A percentile compares a stretch with the other conserved stretches of the same genome.
Conservation (phyloP, 2,888 invertebrate genomes). For the Erpobdella octoculata region DNA sequence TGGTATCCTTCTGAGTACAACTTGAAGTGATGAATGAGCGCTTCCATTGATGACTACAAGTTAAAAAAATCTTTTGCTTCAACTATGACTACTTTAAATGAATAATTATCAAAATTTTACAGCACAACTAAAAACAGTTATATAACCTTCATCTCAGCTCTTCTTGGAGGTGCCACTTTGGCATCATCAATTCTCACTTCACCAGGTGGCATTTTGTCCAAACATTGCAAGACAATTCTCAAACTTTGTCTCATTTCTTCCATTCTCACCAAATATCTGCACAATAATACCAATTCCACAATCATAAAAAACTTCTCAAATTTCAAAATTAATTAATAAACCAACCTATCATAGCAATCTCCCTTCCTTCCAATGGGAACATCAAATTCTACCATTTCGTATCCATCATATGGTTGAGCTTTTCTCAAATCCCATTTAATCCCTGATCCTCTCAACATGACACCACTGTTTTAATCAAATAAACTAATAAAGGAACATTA, state of each 20-base stretch:
- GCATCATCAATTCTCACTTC: slow-evolving; percentile 89
- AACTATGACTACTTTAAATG: background rate
- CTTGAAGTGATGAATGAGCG: slow-evolving; percentile 95
- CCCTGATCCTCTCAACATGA: slow-evolving; percentile 94
- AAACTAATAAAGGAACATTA: too few species aligned
- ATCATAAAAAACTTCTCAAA: background rate
- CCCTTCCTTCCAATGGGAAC: slow-evolving; percentile 89
- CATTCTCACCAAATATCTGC: slow-evolving; percentile 68
- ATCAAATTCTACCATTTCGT: slow-evolving; percentile 86
- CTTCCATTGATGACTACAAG: slow-evolving; percentile 71
- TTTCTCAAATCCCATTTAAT: slow-evolving; percentile 98
- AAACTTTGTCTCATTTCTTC: slow-evolving; percentile 80
- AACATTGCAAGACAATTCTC: slow-evolving; percentile 85
- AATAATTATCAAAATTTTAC: background rate
- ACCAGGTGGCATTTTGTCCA: slow-evolving; percentile 93
- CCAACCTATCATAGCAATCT: slow-evolving; percentile 87
- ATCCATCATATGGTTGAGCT: slow-evolving; percentile 91
- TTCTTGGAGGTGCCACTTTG: slow-evolving; percentile 79
- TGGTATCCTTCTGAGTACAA: slow-evolving; percentile 91
- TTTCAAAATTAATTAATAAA: background rate
- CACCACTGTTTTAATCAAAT: slow-evolving; percentile 71
- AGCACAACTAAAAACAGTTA: background rate
- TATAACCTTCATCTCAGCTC: slow-evolving; percentile 89
- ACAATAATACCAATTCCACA: background rate
- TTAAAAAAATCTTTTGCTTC: background rate